Evolutionary conservation across 1,140 invertebrate genomes (phyloP).

Genomic region (Glossosoma conforme): DNA sequence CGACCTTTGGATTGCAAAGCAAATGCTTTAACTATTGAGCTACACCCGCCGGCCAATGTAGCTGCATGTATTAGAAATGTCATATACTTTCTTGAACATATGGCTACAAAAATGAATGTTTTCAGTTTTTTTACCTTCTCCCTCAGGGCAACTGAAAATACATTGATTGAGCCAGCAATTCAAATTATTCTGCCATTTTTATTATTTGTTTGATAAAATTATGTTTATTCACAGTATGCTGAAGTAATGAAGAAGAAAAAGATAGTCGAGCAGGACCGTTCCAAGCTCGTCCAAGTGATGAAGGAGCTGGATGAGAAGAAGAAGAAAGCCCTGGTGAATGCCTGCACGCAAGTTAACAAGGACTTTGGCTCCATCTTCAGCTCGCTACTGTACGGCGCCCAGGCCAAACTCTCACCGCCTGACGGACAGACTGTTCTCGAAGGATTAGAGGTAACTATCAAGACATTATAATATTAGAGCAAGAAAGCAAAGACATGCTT

Average conservation of each 20-base stretch:
- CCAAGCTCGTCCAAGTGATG: conserved; percentile 78
- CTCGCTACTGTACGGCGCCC: conserved; percentile 82
- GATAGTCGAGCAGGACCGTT: conserved; percentile 84
- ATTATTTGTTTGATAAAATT: neutral
- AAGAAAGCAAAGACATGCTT: no score
- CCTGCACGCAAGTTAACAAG: conserved; percentile 78
- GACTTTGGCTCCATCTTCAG: conserved; percentile 98
- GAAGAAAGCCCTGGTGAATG: conserved; percentile 69
- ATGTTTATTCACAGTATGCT: conserved; percentile 10
- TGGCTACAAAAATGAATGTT: no score
- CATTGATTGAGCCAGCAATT: no score
- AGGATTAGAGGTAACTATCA: conserved; percentile 72
- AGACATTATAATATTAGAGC: neutral
- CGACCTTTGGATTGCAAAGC: no score
- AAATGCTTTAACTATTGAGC: no score
- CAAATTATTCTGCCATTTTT: no score
- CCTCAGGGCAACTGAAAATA: no score
- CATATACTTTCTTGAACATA: no score
- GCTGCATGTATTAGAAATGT: no score
- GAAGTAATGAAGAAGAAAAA: conserved; percentile 58
- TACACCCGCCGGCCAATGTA: no score
- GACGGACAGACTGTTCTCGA: conserved; percentile 70
- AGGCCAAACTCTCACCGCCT: conserved; percentile 78
- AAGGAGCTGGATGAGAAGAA: conserved; percentile 87
- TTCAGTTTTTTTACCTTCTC: no score